A percentile compares a stretch with the other conserved stretches of the same genome.
Conservation (phyloP, 2,113 vertebrate species). For the Nerophis lumbriciformis region DNA sequence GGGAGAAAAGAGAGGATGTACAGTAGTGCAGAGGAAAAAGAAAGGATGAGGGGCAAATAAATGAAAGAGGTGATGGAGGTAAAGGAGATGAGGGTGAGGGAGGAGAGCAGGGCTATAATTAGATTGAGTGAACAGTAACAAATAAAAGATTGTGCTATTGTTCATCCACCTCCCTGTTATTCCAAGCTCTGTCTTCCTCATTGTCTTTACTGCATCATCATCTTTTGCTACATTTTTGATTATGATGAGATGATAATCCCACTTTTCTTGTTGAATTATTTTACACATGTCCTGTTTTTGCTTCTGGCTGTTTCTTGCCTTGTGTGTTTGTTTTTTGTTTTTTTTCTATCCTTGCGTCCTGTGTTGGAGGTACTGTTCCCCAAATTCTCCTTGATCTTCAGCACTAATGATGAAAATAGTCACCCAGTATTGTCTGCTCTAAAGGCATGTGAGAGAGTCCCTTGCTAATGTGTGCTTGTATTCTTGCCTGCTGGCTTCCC, state of each 20-base stretch:
- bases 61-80: neutral
- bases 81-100: neutral
- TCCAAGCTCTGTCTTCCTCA: slow-evolving; percentile 1
- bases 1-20: slow-evolving; percentile 10
- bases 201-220: slow-evolving; percentile 2
- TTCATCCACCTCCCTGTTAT: slow-evolving; percentile 13
- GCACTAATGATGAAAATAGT: slow-evolving; percentile 50
- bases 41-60: neutral
- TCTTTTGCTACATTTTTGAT: neutral
- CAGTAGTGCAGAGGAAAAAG: slow-evolving; percentile 9
- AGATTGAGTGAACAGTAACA: slow-evolving; percentile 42
- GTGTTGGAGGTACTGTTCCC: slow-evolving; percentile 6
- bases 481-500: slow-evolving; percentile 11
- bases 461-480: slow-evolving; percentile 8
- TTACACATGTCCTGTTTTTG: neutral
- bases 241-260: neutral
- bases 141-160: slow-evolving; percentile 28
- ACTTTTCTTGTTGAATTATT: too few species aligned
- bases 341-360: slow-evolving; percentile 4
- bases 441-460: slow-evolving; percentile 15
- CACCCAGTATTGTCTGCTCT: slow-evolving; percentile 25
- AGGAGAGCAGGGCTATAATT: slow-evolving; percentile 58
- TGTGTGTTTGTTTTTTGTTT: neutral
- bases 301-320: neutral
- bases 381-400: slow-evolving; percentile 29